Evolutionary conservation across 2,797 vertebrate genomes (phyloP).

Genomic region (Acanthurus leucopareius): DNA sequence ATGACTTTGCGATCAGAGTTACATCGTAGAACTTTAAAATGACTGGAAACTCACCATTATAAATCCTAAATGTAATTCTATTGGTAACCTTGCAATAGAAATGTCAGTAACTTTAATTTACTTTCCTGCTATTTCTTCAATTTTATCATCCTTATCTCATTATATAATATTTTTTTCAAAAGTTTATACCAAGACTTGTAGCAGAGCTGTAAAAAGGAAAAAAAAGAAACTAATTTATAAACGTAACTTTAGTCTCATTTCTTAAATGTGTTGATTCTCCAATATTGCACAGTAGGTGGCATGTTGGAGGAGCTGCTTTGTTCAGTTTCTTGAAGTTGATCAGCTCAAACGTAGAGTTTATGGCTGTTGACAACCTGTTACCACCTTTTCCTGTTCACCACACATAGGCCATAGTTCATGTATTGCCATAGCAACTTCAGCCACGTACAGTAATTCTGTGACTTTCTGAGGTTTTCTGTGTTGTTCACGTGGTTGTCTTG

Average conservation of each 20-base stretch:
- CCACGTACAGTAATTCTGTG: not conserved
- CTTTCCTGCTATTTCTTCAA: not conserved
- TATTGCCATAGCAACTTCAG: slow-evolving; percentile 2
- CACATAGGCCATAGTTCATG: not conserved
- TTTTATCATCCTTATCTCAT: not conserved
- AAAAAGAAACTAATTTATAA: not conserved
- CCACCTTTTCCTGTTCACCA: not conserved
- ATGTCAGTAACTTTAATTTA: slow-evolving; percentile 6
- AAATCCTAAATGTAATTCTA: not conserved
- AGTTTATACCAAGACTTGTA: not conserved
- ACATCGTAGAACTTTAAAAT: not conserved
- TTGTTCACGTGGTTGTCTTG: not conserved
- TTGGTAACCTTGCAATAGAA: slow-evolving; percentile 24
- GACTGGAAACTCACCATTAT: too few relatives aligned
- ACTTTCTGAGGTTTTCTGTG: not conserved
- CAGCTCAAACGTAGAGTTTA: not conserved
- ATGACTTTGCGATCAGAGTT: not conserved
- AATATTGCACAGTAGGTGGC: not conserved
- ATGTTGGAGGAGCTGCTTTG: not conserved
- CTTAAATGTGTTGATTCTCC: not conserved
- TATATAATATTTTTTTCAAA: not conserved
- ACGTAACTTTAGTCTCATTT: not conserved
- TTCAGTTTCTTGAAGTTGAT: slow-evolving; percentile 11
- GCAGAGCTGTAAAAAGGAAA: not conserved
- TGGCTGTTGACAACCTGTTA: not conserved